Evolutionary conservation across 1,140 invertebrate genomes (phyloP).

Genomic region (Telenomus remus): DNA sequence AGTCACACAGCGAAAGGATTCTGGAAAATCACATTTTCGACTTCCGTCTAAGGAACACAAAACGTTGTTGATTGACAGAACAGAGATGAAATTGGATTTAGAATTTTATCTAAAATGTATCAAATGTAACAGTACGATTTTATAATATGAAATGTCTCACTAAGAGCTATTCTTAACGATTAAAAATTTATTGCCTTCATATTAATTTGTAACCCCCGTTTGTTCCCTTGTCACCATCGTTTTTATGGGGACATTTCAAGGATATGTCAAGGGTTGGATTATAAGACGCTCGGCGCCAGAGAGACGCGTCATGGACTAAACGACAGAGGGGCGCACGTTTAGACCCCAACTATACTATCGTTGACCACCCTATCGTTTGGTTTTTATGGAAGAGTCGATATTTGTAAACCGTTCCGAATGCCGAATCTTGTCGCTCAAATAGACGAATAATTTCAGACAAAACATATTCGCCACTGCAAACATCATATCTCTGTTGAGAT

Average conservation of each 20-base stretch:
- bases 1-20: conserved; percentile 5
- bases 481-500: not conserved
- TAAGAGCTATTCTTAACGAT: not conserved
- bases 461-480: not conserved
- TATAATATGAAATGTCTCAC: too few species aligned
- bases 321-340: conserved; percentile 34
- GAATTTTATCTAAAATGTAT: too few species aligned
- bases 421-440: conserved; percentile 10
- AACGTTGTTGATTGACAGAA: too few species aligned
- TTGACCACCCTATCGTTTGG: conserved; percentile 33
- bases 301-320: conserved; percentile 51
- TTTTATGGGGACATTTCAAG: conserved; percentile 33
- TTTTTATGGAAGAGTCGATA: conserved; percentile 30
- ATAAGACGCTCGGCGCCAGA: conserved; percentile 45
- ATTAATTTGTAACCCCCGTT: conserved; percentile 18
- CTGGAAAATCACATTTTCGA: conserved; percentile 49
- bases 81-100: conserved; percentile 32
- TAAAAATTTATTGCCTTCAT: not conserved
- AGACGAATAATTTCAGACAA: conserved; percentile 12
- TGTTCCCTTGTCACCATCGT: conserved; percentile 24
- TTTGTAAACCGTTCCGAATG: conserved; percentile 11
- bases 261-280: conserved; percentile 14
- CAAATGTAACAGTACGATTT: too few species aligned
- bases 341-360: conserved; percentile 36
- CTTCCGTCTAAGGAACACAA: conserved; percentile 18